Evolutionary conservation across 1,140 invertebrate genomes (phyloP).

Genomic region (Drosophila pseudoobscura): DNA sequence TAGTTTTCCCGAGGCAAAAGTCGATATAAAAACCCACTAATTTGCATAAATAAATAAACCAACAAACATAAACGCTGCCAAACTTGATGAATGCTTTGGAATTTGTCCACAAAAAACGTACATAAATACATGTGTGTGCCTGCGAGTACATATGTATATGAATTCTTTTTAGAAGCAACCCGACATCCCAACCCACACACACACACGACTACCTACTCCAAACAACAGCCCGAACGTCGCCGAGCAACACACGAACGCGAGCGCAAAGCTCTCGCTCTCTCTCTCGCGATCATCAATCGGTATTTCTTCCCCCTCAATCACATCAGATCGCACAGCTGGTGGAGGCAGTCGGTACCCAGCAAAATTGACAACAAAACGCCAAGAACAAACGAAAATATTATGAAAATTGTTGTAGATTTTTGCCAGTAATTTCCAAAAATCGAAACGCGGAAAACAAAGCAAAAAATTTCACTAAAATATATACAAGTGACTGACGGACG

Average conservation of each 20-base stretch:
- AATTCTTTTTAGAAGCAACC: constrained; percentile 52
- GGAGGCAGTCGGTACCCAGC: constrained; percentile 48
- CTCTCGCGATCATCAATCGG: constrained; percentile 10
- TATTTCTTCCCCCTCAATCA: constrained; percentile 49
- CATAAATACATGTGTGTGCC: neutral
- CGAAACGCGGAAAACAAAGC: constrained; percentile 9
- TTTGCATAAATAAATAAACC: constrained; percentile 78
- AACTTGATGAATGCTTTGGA: constrained; percentile 67
- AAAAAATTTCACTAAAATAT: constrained; percentile 22
- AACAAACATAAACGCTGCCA: constrained; percentile 59
- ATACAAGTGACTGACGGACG: constrained; percentile 33
- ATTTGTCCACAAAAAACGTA: constrained; percentile 56
- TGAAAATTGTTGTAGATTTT: constrained; percentile 75
- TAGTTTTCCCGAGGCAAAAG: constrained; percentile 59
- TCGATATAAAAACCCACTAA: constrained; percentile 38
- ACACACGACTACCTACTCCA: constrained; percentile 5
- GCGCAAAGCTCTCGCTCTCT: constrained; percentile 9
- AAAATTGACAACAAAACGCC: constrained; percentile 71
- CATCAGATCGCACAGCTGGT: constrained; percentile 70
- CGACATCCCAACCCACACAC: constrained; percentile 1
- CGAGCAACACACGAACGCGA: neutral
- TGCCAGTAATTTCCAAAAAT: constrained; percentile 52
- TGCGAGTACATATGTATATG: constrained; percentile 1
- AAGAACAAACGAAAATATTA: constrained; percentile 17
- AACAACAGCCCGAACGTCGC: constrained; percentile 26